Conservation (phyloP, 2,888 invertebrate species). For the Embidobia sp. region DNA sequence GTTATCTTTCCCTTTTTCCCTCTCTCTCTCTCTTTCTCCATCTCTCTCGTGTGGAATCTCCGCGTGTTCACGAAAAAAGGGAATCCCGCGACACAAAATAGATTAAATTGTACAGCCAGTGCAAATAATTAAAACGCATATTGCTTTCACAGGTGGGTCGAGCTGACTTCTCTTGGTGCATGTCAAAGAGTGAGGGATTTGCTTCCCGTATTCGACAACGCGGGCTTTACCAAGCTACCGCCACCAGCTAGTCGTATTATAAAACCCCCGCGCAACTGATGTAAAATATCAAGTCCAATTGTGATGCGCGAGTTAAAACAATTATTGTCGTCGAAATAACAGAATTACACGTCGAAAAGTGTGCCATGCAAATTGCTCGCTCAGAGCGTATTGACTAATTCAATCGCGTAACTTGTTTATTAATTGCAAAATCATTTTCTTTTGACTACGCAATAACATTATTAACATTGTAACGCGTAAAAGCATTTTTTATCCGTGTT, state of each 20-base stretch:
- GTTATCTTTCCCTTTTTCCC: background rate
- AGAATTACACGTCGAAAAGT: slow-evolving; percentile 44
- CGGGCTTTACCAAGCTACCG: slow-evolving; percentile 92
- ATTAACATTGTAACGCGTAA: slow-evolving; percentile 35
- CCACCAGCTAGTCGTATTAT: slow-evolving; percentile 90
- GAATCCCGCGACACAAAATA: slow-evolving; percentile 7
- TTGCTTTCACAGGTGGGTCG: slow-evolving; percentile 83
- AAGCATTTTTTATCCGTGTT: background rate
- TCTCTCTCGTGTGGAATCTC: background rate
- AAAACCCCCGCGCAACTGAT: slow-evolving; percentile 83
- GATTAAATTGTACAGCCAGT: slow-evolving; percentile 21
- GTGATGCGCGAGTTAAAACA: slow-evolving; percentile 26
- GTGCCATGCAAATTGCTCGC: slow-evolving; percentile 39
- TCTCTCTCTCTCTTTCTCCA: background rate
- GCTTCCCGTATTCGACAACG: slow-evolving; percentile 92
- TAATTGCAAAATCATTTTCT: slow-evolving; percentile 45
- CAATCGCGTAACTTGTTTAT: slow-evolving; percentile 42
- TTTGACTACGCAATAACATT: slow-evolving; percentile 21
- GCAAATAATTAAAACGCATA: slow-evolving; percentile 53
- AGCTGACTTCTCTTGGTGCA: slow-evolving; percentile 85
- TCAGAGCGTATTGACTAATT: slow-evolving; percentile 35
- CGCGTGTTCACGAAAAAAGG: slow-evolving; percentile 5
- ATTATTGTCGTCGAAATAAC: slow-evolving; percentile 47
- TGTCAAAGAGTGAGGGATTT: slow-evolving; percentile 86
- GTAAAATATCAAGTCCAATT: slow-evolving; percentile 44